A percentile compares a stretch with the other conserved stretches of the same genome.
These are phyloP conservation scores for Molanna angustata DNA, from an alignment of 2,888 invertebrate species.

Conservation along the genomic window DNA sequence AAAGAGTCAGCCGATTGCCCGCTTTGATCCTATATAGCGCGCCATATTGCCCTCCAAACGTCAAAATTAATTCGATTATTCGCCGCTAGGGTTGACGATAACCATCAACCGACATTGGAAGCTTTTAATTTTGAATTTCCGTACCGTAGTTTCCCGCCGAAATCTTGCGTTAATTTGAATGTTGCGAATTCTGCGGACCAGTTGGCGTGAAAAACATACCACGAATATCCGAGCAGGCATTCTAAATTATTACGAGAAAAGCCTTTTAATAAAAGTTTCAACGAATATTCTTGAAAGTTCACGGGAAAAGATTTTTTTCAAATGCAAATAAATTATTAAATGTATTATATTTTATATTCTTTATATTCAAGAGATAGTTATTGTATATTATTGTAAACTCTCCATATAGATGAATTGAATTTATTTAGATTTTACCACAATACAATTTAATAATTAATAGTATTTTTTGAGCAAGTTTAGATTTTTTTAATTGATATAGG, in stretches of 20 bases:
- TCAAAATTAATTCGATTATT: slow-evolving; percentile 24
- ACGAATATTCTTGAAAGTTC: not conserved
- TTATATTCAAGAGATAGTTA: no score
- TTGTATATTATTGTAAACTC: no score
- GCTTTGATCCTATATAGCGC: slow-evolving; percentile 23
- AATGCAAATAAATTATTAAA: no score
- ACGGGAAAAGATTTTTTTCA: no score
- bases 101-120: slow-evolving; percentile 23
- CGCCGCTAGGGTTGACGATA: slow-evolving; percentile 25
- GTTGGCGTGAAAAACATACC: slow-evolving; percentile 4
- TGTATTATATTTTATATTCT: no score
- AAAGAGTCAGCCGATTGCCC: slow-evolving; percentile 14
- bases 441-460: no score
- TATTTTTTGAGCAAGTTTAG: no score
- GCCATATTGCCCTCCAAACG: slow-evolving; percentile 20
- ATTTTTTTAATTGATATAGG: no score
- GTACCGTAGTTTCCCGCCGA: slow-evolving; percentile 12
- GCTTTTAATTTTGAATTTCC: slow-evolving; percentile 24
- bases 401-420: no score
- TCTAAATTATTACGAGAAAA: not conserved
- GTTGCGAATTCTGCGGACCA: slow-evolving; percentile 11
- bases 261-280: slow-evolving; percentile 6
- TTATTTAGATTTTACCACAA: no score
- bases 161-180: slow-evolving; percentile 22
- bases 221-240: not conserved